phyloP scores from a whole-genome alignment of 2,113 vertebrate species.

The Emydocephalus ijimae region DNA sequence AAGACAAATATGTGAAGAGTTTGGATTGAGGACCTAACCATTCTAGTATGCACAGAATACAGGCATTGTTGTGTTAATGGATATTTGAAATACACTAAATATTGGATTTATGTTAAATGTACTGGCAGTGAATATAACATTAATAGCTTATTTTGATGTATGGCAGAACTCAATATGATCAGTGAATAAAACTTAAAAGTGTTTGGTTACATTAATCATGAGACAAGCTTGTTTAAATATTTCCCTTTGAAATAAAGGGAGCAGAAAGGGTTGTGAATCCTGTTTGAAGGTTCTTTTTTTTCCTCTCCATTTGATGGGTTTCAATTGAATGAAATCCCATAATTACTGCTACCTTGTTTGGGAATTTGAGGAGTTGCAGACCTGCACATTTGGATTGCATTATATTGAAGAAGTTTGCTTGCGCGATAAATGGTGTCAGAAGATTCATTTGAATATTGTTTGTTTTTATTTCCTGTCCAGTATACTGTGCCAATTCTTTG shows the following conservation, averaged over 20 bases:
- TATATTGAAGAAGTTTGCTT: not conserved
- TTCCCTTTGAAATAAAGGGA: not conserved
- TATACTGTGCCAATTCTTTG: conserved; percentile 86
- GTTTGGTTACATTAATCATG: not conserved
- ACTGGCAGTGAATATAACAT: not conserved
- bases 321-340: not conserved
- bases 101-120: not conserved
- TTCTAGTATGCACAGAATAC: not conserved
- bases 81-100: not conserved
- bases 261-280: no score
- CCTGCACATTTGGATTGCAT: no score
- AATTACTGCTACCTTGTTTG: not conserved
- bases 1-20: not conserved
- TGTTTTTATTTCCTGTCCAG: conserved; percentile 62
- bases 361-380: not conserved
- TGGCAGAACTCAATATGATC: not conserved
- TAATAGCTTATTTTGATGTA: not conserved
- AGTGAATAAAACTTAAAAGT: not conserved
- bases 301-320: not conserved
- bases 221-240: not conserved
- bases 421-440: not conserved
- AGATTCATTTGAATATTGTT: not conserved
- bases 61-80: not conserved
- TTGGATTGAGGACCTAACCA: not conserved
- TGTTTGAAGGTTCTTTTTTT: not conserved